Evolutionary conservation across 2,113 vertebrate genomes (phyloP).

Genomic region (Aegithalos caudatus): DNA sequence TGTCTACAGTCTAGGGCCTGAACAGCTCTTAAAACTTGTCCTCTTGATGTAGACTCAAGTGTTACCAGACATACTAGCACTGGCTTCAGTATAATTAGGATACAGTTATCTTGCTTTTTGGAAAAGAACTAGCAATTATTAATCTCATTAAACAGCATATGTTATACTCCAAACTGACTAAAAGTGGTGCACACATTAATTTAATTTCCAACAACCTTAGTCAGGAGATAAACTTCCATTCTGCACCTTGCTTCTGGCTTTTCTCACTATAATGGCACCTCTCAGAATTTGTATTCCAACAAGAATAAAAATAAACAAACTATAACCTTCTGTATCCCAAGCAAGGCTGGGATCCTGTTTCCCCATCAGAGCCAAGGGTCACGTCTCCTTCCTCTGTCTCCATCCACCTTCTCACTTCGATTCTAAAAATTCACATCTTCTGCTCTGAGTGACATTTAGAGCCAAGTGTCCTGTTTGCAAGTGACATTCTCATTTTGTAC

Average conservation of each 20-base stretch:
- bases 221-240: background rate
- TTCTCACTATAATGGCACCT: background rate
- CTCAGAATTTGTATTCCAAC: constrained; percentile 14
- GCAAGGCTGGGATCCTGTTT: constrained; percentile 25
- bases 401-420: constrained; percentile 38
- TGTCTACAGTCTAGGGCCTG: background rate
- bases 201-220: background rate
- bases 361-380: constrained; percentile 6
- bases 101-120: background rate
- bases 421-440: constrained; percentile 57
- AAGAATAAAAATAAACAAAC: constrained; percentile 60
- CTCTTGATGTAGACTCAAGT: background rate
- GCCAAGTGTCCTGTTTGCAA: background rate
- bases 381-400: background rate
- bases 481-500: constrained; percentile 15
- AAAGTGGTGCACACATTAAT: background rate
- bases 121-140: background rate
- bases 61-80: background rate
- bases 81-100: background rate
- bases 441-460: constrained; percentile 17
- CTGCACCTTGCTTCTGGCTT: background rate
- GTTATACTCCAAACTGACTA: background rate
- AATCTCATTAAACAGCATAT: background rate
- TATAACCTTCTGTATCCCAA: constrained; percentile 9
- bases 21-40: background rate